A percentile compares a stretch with the other conserved stretches of the same genome.
Evolutionary conservation across 2,113 vertebrate species (phyloP).

Genomic region (Embiotoca jacksoni): DNA sequence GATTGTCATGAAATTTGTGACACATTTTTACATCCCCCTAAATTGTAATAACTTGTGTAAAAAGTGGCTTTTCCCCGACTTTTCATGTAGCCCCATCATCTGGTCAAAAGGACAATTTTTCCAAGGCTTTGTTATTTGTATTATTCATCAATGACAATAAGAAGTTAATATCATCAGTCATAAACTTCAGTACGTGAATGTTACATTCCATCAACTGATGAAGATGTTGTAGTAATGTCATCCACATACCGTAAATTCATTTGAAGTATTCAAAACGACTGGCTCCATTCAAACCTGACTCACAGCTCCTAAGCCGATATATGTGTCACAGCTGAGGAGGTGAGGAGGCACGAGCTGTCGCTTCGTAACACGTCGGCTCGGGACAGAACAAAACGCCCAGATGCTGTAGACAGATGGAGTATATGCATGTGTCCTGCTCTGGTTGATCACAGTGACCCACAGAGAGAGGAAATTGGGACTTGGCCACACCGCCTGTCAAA

Average conservation of each 20-base stretch:
- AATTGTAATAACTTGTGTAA: no score
- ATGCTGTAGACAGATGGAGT: conserved; percentile 18
- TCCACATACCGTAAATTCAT: neutral
- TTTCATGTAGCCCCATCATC: no score
- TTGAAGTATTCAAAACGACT: conserved; percentile 1
- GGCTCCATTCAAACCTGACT: neutral
- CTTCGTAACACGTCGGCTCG: conserved; percentile 40
- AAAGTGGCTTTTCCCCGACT: no score
- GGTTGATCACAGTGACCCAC: conserved; percentile 8
- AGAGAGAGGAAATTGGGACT: neutral
- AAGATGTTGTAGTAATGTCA: neutral
- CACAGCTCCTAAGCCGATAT: conserved; percentile 4
- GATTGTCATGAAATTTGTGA: no score
- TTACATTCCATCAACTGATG: neutral
- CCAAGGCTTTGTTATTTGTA: no score
- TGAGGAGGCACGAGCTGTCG: conserved; percentile 38
- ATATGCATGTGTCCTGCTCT: neutral
- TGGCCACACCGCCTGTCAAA: conserved; percentile 17
- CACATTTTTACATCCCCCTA: no score
- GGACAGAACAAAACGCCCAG: neutral
- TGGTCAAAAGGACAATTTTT: no score
- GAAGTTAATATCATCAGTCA: neutral
- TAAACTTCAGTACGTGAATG: neutral
- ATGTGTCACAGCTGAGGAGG: conserved; percentile 32
- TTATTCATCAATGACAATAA: no score